Percentiles rank a stretch among this genome's conserved stretches.
phyloP scores from a whole-genome alignment of 2,888 invertebrate genomes.

The Drosophila niveifrons region DNA sequence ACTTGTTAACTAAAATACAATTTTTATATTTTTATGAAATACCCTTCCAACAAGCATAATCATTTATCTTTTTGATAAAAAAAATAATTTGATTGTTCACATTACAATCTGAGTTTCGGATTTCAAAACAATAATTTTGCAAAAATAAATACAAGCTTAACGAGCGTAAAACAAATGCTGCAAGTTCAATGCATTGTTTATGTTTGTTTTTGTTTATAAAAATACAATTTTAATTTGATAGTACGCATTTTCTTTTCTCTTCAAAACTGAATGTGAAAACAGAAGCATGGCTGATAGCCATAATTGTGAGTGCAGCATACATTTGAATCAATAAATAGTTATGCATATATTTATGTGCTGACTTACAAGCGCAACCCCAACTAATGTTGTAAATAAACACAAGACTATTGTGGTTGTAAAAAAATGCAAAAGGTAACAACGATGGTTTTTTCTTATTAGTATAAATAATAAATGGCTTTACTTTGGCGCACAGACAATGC shows the following conservation, averaged over 20 bases:
- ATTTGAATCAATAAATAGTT: slow-evolving; percentile 1
- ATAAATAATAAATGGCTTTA: slow-evolving; percentile 21
- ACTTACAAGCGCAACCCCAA: slow-evolving; percentile 3
- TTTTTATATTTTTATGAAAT: neutral
- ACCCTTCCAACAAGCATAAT: too few relatives aligned
- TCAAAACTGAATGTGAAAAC: neutral
- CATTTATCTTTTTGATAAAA: neutral
- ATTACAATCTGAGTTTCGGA: neutral
- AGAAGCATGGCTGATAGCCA: slow-evolving; percentile 1
- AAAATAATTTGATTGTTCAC: neutral
- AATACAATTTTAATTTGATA: too few relatives aligned
- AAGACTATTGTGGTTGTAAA: slow-evolving; percentile 3
- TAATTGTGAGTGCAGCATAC: neutral
- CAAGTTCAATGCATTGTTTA: neutral
- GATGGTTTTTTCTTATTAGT: neutral
- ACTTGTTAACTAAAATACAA: neutral
- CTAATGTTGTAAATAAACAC: slow-evolving; percentile 3
- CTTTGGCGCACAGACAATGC: slow-evolving; percentile 20
- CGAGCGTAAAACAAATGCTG: neutral
- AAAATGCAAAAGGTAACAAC: slow-evolving; percentile 2
- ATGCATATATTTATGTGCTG: slow-evolving; percentile 12
- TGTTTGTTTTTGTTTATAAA: neutral
- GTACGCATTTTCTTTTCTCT: neutral
- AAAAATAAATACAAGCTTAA: neutral
- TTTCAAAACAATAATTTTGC: neutral